Evolutionary conservation across 2,113 vertebrate species (phyloP).

Genomic region (Apodemus sylvaticus): DNA sequence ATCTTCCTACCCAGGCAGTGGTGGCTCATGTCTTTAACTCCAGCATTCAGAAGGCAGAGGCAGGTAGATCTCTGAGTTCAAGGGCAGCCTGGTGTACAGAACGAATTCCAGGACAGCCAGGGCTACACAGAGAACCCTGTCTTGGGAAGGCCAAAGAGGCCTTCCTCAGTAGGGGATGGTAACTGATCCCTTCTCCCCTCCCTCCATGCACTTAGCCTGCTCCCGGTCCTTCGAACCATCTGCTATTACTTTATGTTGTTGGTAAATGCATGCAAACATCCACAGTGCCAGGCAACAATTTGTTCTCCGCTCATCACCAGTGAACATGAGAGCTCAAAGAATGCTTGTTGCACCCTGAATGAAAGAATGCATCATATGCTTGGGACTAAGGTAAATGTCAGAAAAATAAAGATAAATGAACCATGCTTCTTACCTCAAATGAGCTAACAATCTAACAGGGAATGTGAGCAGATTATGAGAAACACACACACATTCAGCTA

Average conservation of each 20-base stretch:
- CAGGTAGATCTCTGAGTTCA: background rate
- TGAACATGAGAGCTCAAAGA: background rate
- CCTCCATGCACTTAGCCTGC: background rate
- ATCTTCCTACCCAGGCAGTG: background rate
- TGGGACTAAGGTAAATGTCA: background rate
- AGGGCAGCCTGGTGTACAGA: background rate
- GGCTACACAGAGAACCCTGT: background rate
- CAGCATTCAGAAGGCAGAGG: background rate
- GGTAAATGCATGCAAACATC: background rate
- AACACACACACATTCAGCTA: background rate
- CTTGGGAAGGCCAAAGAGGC: background rate
- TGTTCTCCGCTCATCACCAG: background rate
- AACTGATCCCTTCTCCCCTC: background rate
- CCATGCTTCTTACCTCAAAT: slow-evolving; percentile 4
- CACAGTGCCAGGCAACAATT: background rate
- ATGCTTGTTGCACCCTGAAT: background rate
- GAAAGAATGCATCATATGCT: background rate
- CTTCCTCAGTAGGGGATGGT: background rate
- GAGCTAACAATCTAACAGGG: background rate
- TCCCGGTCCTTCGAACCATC: slow-evolving; percentile 13
- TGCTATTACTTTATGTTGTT: background rate
- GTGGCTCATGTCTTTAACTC: background rate
- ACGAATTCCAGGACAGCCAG: background rate
- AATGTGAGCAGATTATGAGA: background rate
- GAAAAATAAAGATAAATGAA: slow-evolving; percentile 40